Evolutionary conservation across 2,888 invertebrate genomes (phyloP), one percentile per base, ranked within the genome.

Genomic region (Dinocampus coccinellae): DNA sequence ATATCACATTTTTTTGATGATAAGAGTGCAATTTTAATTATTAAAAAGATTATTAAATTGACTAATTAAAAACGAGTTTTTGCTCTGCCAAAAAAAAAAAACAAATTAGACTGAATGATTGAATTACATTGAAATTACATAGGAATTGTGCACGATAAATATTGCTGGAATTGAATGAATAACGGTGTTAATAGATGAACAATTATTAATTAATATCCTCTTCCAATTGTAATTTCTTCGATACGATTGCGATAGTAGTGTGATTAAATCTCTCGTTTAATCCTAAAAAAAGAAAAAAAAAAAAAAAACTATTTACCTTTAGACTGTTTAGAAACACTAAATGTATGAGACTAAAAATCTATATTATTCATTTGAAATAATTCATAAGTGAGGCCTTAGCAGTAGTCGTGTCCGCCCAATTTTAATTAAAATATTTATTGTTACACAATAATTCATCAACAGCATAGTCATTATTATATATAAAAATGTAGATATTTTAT

Each of bases 321-420:
- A 81, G 81, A 77, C 76, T 78, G 77, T 82, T 7, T 34, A 58
- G 58, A 58, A 52, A 34, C 16, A 33, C 22, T 79, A 81, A 81
- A 83, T 84, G 82, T 79, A 80, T 80, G 85, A 82, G 83, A 85
- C 81, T 85, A 83, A 85, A 83, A 66, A 39, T 36, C 77, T 78
- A 72, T 76, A 79, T 63, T 75, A 77, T 80, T 81, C 78, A 81
- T 78, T 80, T 79, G 75, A 77, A 66, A 78, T 76, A 77, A 82
- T 82, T 82, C 78, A 84, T 84, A 83, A 86, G 87, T 80, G 86
- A 86, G 87, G 87, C 87, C 87, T 87, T 87, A 87, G 87, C 81
- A 84, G 84, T 86, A 87, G 86, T 85, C 83, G 83, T 84, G 87
- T 87, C 87, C 87, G 87, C 87, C 87, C 87, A 87, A 85, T 82